Conservation (phyloP, 1,140 invertebrate species). For the Drosophila asahinai region DNA sequence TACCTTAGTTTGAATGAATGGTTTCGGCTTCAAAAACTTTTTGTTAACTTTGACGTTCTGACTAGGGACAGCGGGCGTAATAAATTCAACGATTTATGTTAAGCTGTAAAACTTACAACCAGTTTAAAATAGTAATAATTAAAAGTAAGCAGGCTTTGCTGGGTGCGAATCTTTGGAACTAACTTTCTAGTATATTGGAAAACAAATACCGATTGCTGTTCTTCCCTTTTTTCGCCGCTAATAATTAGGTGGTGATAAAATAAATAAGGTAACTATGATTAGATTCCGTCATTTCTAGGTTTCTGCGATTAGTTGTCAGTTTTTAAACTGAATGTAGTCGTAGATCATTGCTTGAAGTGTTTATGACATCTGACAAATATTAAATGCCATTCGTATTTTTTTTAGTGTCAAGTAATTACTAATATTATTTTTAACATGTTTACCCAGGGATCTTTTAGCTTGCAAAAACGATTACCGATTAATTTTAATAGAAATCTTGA, state of each 20-base stretch:
- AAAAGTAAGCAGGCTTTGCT: no score
- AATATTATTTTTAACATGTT: background rate
- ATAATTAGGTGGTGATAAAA: background rate
- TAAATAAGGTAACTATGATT: no score
- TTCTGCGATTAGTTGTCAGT: no score
- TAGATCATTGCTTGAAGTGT: no score
- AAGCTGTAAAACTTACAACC: constrained; percentile 5
- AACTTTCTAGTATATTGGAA: background rate
- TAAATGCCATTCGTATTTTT: background rate
- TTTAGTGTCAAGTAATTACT: background rate
- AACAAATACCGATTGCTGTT: background rate
- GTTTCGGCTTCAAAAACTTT: background rate
- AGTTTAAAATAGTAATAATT: background rate
- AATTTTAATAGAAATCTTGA: background rate
- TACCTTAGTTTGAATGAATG: constrained; percentile 7
- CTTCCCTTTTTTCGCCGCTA: background rate
- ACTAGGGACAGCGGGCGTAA: background rate
- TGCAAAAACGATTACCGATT: background rate
- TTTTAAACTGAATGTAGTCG: no score
- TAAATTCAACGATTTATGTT: constrained; percentile 12
- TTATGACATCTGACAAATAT: no score
- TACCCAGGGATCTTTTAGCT: background rate
- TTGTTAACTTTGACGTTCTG: background rate
- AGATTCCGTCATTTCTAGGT: no score
- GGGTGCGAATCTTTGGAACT: background rate